Evolutionary conservation across 2,888 invertebrate species (phyloP), one percentile per base, ranked within the genome.

Genomic region (Lottia gigantea): DNA sequence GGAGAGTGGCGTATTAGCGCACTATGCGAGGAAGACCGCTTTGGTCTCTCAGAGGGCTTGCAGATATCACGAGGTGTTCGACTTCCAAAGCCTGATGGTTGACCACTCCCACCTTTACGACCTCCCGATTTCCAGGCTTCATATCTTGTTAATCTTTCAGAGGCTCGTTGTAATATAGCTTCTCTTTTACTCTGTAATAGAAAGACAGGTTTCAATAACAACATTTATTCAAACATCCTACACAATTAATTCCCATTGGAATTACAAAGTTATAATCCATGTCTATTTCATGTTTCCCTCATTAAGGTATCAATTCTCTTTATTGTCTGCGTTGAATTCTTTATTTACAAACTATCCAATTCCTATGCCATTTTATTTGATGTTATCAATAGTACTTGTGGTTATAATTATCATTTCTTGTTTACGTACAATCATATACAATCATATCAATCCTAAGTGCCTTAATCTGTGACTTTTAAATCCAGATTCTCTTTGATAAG

Each of bases 21-120:
- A 76, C 83, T 84, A 78, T 84, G 85, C 68, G 85, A 85, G 66
- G 84, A 83, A 64, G 85, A 83, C 71, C 85, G 82, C 72, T 81
- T 77, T 67, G 81, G 74, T 46, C 81, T 80, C 73, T 83, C 84
- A 76, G 82, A 78, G 71, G 83, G 82, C 76, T 82, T 79, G 80
- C 85, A 84, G 78, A 84, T 82, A 76, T 82, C 81, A 77, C 85
- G 83, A 55, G 84, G 84, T 68, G 85, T 80, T 73, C 82, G 80
- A 79, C 85, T 85, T 71, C 85, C 85, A 78, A 85, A 85, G 72
- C 83, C 85, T 70, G 81, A 82, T 71, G 80, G 72, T 68, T 78
- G 78, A 74, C 81, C 76, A 62, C 79, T 78, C 81, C 82, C 83
- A 83, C 85, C 83, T 84, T 83, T 83, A 62, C 77, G 75, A 31